Evolutionary conservation across 1,140 invertebrate species (phyloP).

Genomic region (Drosophila funebris): DNA sequence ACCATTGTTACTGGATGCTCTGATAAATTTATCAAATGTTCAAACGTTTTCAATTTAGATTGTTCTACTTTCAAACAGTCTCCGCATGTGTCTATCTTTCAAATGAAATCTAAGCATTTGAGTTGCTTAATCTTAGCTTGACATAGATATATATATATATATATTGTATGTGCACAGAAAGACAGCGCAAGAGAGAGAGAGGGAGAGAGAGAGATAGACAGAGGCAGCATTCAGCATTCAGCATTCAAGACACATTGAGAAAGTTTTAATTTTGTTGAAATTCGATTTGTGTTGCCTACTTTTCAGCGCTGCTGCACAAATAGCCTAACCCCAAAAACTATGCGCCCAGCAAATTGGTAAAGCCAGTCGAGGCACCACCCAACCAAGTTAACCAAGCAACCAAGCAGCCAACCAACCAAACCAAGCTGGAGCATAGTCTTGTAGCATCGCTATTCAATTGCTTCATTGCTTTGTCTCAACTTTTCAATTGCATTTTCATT

Average conservation of each 20-base stretch:
- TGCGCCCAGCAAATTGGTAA: slow-evolving; percentile 18
- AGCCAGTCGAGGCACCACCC: background rate
- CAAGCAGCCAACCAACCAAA: background rate
- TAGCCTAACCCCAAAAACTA: slow-evolving; percentile 14
- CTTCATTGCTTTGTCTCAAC: slow-evolving; percentile 47
- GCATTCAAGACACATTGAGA: slow-evolving; percentile 23
- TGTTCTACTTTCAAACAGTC: slow-evolving; percentile 21
- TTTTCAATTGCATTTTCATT: slow-evolving; percentile 56
- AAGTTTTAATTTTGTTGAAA: slow-evolving; percentile 41
- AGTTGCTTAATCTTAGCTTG: slow-evolving; percentile 37
- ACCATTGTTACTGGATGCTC: too few species aligned
- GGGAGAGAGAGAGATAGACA: too few species aligned
- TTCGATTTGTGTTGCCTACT: slow-evolving; percentile 52
- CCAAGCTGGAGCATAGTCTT: background rate
- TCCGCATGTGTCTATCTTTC: slow-evolving; percentile 19
- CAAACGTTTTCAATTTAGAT: slow-evolving; percentile 14
- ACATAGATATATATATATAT: background rate
- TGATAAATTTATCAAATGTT: too few species aligned
- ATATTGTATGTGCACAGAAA: background rate
- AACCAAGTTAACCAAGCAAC: background rate
- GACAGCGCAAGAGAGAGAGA: too few species aligned
- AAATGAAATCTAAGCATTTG: slow-evolving; percentile 39
- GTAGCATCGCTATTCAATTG: slow-evolving; percentile 11
- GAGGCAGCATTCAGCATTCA: background rate
- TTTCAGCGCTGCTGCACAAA: slow-evolving; percentile 32